Conservation (phyloP, 1,140 invertebrate species). For the Scaptomyza hsui region DNA sequence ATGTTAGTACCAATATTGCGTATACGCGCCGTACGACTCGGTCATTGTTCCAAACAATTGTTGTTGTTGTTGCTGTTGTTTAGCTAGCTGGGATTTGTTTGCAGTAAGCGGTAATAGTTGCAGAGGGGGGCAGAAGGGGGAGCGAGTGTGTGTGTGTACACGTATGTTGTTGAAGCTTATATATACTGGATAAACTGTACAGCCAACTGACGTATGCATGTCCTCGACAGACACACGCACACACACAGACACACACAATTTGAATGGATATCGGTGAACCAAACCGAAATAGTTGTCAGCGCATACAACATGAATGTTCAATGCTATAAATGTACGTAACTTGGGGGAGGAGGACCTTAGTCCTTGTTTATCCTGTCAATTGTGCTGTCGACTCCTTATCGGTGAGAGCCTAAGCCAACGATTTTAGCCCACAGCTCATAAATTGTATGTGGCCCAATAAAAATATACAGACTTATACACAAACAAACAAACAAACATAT, state of each 20-base stretch:
- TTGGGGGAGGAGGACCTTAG: background rate
- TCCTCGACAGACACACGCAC: conserved; percentile 38
- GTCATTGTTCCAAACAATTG: conserved; percentile 52
- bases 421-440: conserved; percentile 9
- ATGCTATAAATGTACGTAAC: background rate
- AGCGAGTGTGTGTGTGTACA: conserved; percentile 31
- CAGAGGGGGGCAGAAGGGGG: conserved; percentile 29
- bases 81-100: conserved; percentile 78
- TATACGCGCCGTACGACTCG: conserved; percentile 61
- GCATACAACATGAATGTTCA: conserved; percentile 31
- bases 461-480: background rate
- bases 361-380: conserved; percentile 54
- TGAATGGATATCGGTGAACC: conserved; percentile 48
- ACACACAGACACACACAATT: conserved; percentile 41
- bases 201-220: conserved; percentile 75
- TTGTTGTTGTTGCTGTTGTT: conserved; percentile 40
- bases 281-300: conserved; percentile 65
- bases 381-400: conserved; percentile 39
- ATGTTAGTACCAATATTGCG: conserved; percentile 76
- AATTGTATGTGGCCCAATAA: conserved; percentile 19
- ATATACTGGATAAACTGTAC: conserved; percentile 76
- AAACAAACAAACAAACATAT: background rate
- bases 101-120: conserved; percentile 79
- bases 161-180: conserved; percentile 74
- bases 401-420: conserved; percentile 16